Evolutionary conservation across 2,797 vertebrate species (phyloP), one percentile per base, ranked within the genome.

Genomic region (Silurus lanzhouensis): DNA sequence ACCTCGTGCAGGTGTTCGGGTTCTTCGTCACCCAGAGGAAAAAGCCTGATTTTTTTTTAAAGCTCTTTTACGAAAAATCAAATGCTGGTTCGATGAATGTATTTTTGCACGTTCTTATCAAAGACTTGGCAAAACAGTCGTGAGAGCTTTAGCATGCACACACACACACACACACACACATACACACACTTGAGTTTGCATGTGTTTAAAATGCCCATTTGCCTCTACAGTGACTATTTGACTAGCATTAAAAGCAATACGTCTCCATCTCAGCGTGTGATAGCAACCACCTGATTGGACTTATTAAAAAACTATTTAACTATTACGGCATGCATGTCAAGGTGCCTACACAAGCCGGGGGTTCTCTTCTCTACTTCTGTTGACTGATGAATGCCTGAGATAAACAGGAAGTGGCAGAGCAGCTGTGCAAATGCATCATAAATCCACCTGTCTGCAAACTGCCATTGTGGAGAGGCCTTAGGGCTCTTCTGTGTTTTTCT

Each of bases 41-140:
- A 92, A 94, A 74, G 93, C 93, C 93, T 92, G 91, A 92, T 91
- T 52, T 52, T 10, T 52, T 52, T 52, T 48, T 0, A 48, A 48
- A 10, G 6, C 9, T 52, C 9, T 7, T 52, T 52, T 10, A 10
- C 0, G 38, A 90, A 90, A 91, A 93, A 93, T 91, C 93, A 92
- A 94, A 94, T 93, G 91, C 91, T 93, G 92, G 93, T 93, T 92
- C 91, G 93, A 91, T 94, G 86, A 27, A 38, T 66, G 64, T 64
- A 64, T 52, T 94, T 95, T 95, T 95, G 93, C 92, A 94, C 95
- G 93, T 94, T 90, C 92, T 95, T 94, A 93, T 94, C 94, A 78
- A 89, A 84, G 85, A 85, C 83, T 83, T 82, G 76, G 80, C 88
- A 89, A 87, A 38, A 83, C 76, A n/a, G 68, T 79, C 82, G 84